These are phyloP conservation scores for Lasioglossum vierecki DNA, from an alignment of 2,888 invertebrate species.

Conservation along the genomic window DNA sequence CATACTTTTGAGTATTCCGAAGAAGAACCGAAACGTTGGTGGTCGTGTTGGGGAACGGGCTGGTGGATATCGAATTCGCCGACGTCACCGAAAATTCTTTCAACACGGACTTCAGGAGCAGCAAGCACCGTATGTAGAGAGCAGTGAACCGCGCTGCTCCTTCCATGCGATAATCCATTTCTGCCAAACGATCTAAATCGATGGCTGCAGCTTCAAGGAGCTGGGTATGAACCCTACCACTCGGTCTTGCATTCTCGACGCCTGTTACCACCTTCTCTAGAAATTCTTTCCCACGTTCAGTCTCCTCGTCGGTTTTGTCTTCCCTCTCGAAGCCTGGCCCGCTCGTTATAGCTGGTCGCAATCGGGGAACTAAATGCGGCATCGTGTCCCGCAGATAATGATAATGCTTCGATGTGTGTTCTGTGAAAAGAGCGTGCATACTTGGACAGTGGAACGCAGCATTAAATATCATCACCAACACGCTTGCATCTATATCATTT, in stretches of 20 bases:
- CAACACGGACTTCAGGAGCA: constrained; percentile 85
- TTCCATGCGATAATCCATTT: constrained; percentile 91
- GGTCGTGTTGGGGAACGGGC: constrained; percentile 82
- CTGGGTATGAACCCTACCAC: constrained; percentile 84
- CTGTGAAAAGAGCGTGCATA: constrained; percentile 95
- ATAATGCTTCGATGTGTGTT: constrained; percentile 96
- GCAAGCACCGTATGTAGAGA: constrained; percentile 88
- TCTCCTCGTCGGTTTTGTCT: constrained; percentile 71
- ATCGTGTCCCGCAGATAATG: constrained; percentile 96
- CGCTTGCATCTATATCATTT: constrained; percentile 90
- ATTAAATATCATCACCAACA: constrained; percentile 96
- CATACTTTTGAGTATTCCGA: constrained; percentile 84
- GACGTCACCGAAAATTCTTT: constrained; percentile 81
- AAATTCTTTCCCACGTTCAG: constrained; percentile 86
- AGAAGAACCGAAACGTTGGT: constrained; percentile 84
- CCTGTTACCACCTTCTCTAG: constrained; percentile 90
- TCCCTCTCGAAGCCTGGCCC: constrained; percentile 66
- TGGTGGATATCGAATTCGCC: constrained; percentile 82
- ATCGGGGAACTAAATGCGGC: constrained; percentile 93
- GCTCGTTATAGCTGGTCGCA: constrained; percentile 85
- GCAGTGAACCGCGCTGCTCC: constrained; percentile 93
- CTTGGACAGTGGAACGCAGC: constrained; percentile 96
- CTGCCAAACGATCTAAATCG: constrained; percentile 87
- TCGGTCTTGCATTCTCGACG: constrained; percentile 89
- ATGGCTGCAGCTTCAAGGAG: constrained; percentile 85